Evolutionary conservation across 2,888 invertebrate genomes (phyloP).

Genomic region (Agriotes lineatus): DNA sequence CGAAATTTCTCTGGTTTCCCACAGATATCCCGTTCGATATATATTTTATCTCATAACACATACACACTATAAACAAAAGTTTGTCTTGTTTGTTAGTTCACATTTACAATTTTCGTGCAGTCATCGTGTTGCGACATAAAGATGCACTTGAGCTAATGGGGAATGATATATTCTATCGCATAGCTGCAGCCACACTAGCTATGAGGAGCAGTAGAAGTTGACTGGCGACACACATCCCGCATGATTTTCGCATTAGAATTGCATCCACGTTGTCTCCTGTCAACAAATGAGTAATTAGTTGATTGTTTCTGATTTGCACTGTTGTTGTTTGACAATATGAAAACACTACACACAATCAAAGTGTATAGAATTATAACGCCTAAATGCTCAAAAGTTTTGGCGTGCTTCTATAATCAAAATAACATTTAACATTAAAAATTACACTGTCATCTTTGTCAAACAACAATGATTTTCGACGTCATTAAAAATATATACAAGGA

Average conservation of each 20-base stretch:
- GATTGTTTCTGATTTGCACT: too few relatives aligned
- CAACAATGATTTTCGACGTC: too few relatives aligned
- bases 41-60: conserved; percentile 34
- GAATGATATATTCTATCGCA: conserved; percentile 59
- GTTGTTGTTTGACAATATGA: too few relatives aligned
- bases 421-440: too few relatives aligned
- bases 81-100: conserved; percentile 29
- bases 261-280: conserved; percentile 92
- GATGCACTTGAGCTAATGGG: conserved; percentile 41
- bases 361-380: too few relatives aligned
- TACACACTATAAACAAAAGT: conserved; percentile 41
- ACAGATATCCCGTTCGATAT: conserved; percentile 27
- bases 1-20: conserved; percentile 36
- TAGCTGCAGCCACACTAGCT: conserved; percentile 59
- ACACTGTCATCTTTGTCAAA: too few relatives aligned
- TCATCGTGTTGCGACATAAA: conserved; percentile 28
- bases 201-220: conserved; percentile 61
- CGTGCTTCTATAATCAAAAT: too few relatives aligned
- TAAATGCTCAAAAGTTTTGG: too few relatives aligned
- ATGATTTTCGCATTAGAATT: conserved; percentile 81
- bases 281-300: too few relatives aligned
- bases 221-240: conserved; percentile 63
- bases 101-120: conserved; percentile 33
- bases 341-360: too few relatives aligned
- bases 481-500: too few relatives aligned